These are phyloP conservation scores for Micrastur ruficollis DNA, from an alignment of 2,797 vertebrate genomes.

Conservation along the genomic window DNA sequence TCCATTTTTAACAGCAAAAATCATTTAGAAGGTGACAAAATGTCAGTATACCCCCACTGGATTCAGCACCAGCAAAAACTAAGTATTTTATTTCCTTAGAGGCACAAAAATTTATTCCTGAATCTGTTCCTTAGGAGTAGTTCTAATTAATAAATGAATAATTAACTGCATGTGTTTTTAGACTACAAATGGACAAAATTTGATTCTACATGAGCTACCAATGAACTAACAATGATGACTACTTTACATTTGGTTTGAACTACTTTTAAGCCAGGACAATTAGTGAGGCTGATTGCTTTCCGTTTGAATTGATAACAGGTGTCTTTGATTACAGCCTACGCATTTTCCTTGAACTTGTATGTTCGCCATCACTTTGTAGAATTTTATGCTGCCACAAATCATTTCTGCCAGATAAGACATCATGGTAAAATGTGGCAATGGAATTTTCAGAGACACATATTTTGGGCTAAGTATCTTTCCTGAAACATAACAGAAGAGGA, in stretches of 20 bases:
- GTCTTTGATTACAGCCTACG: not conserved
- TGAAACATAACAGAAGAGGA: not conserved
- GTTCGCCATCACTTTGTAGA: not conserved
- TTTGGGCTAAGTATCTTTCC: not conserved
- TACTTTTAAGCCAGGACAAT: constrained; percentile 19
- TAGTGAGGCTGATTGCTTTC: constrained; percentile 16
- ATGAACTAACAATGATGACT: not conserved
- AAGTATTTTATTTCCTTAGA: not conserved
- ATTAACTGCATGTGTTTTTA: constrained; percentile 1
- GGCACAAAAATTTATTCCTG: not conserved
- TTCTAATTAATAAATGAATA: constrained; percentile 45
- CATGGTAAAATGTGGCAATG: not conserved
- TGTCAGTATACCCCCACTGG: rapidly evolving
- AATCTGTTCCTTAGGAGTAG: not conserved
- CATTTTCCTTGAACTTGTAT: not conserved
- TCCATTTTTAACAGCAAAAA: not conserved
- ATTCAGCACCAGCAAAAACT: not conserved
- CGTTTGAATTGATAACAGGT: not conserved
- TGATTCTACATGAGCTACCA: not conserved
- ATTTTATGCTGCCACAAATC: not conserved
- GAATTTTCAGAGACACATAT: not conserved
- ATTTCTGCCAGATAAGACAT: not conserved
- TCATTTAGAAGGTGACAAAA: not conserved
- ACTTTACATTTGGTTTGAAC: constrained; percentile 13
- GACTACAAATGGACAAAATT: not conserved